phyloP scores from a whole-genome alignment of 1,140 invertebrate genomes.

The Cydia splendana region DNA sequence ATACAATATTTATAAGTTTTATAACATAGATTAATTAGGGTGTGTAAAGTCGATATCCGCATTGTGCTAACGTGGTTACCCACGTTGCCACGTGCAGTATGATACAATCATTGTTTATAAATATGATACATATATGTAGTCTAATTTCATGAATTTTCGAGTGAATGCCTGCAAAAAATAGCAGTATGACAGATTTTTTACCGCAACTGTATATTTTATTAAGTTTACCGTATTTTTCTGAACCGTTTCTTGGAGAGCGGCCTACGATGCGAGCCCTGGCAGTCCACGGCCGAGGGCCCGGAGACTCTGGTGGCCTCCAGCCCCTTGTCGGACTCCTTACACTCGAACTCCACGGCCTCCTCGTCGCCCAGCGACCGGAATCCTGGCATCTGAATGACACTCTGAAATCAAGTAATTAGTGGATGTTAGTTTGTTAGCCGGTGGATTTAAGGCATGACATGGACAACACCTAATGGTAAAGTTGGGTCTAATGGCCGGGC shows the following conservation, averaged over 20 bases:
- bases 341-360: conserved; percentile 93
- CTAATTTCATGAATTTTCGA: no score
- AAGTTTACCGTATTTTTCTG: conserved; percentile 87
- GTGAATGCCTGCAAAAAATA: no score
- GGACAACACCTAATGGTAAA: no score
- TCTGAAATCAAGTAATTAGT: conserved; percentile 80
- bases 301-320: conserved; percentile 91
- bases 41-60: no score
- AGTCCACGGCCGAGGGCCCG: conserved; percentile 87
- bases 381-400: conserved; percentile 92
- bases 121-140: no score
- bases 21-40: no score
- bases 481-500: no score
- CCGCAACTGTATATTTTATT: background rate
- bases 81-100: no score
- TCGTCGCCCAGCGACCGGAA: conserved; percentile 93
- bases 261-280: conserved; percentile 88
- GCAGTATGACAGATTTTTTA: no score
- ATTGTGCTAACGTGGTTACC: no score
- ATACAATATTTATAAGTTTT: no score
- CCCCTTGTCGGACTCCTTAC: conserved; percentile 90
- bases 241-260: conserved; percentile 89
- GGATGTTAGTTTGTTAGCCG: background rate
- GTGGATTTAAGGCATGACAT: background rate
- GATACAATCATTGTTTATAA: no score